phyloP scores from a whole-genome alignment of 1,140 invertebrate genomes.

The Psix sp. region DNA sequence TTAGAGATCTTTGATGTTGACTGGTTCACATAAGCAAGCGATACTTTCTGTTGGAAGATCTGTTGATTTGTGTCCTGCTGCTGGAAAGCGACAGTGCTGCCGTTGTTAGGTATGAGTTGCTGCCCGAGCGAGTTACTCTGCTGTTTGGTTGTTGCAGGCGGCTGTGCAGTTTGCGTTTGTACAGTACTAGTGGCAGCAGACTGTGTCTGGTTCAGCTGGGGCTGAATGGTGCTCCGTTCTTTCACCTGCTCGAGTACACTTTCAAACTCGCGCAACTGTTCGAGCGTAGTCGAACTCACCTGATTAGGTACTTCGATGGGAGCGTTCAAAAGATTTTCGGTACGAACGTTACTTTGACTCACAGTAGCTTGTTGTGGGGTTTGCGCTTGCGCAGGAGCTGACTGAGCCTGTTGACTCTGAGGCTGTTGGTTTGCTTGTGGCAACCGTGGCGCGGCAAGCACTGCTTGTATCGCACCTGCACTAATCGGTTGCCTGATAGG shows the following conservation, averaged over 20 bases:
- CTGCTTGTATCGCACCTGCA: slow-evolving; percentile 66
- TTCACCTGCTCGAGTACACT: slow-evolving; percentile 89
- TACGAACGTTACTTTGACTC: slow-evolving; percentile 49
- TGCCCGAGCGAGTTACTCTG: slow-evolving; percentile 67
- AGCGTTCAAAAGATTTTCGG: slow-evolving; percentile 71
- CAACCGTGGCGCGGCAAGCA: slow-evolving; percentile 64
- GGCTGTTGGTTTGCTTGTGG: slow-evolving; percentile 62
- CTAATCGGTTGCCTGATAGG: slow-evolving; percentile 39
- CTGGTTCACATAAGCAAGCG: slow-evolving; percentile 77
- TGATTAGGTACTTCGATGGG: slow-evolving; percentile 74
- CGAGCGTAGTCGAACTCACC: slow-evolving; percentile 81
- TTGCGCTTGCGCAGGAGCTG: slow-evolving; percentile 37
- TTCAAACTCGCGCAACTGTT: slow-evolving; percentile 88
- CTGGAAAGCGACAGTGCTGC: slow-evolving; percentile 67
- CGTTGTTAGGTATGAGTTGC: slow-evolving; percentile 67
- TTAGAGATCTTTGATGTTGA: slow-evolving; percentile 74
- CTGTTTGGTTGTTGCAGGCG: slow-evolving; percentile 58
- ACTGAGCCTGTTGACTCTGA: slow-evolving; percentile 36
- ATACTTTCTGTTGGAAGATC: slow-evolving; percentile 72
- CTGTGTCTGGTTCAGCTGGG: slow-evolving; percentile 66
- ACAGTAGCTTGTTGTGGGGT: slow-evolving; percentile 1
- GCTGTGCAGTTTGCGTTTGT: slow-evolving; percentile 72
- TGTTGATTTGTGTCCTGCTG: slow-evolving; percentile 59
- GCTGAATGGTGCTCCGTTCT: slow-evolving; percentile 82
- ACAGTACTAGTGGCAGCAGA: slow-evolving; percentile 65